Percentiles rank a stretch among this genome's conserved stretches.
Evolutionary conservation across 2,797 vertebrate species (phyloP).

Genomic region (Cirrhinus molitorella): DNA sequence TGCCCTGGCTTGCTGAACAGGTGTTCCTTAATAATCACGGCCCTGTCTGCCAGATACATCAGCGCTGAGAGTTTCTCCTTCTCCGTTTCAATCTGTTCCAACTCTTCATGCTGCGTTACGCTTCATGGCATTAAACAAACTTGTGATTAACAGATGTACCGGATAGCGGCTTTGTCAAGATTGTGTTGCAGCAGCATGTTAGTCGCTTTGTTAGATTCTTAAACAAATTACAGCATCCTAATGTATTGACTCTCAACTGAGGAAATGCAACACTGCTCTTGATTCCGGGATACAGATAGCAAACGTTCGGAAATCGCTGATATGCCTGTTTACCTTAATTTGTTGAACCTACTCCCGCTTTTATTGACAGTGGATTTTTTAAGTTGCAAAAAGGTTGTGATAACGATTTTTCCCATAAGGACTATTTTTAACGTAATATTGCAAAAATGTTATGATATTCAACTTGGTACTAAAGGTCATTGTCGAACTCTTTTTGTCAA

Average conservation of each 20-base stretch:
- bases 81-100: conserved; percentile 81
- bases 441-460: not conserved
- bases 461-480: not conserved
- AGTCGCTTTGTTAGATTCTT: not conserved
- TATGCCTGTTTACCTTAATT: not conserved
- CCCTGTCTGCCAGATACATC: conserved; percentile 79
- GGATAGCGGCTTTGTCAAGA: not conserved
- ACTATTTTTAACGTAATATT: not conserved
- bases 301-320: not conserved
- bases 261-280: not conserved
- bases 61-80: conserved; percentile 74
- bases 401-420: not conserved
- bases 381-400: not conserved
- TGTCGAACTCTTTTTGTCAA: not conserved
- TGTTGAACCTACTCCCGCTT: not conserved
- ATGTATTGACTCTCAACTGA: not conserved
- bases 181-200: not conserved
- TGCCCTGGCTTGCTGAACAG: conserved; percentile 80
- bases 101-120: conserved; percentile 48
- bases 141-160: conserved; percentile 20
- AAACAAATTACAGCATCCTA: conserved; percentile 2
- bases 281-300: not conserved
- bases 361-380: not conserved
- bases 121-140: conserved; percentile 62
- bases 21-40: conserved; percentile 84